These are phyloP conservation scores for Salvelinus sp. DNA, from an alignment of 2,113 vertebrate species.

Conservation along the genomic window DNA sequence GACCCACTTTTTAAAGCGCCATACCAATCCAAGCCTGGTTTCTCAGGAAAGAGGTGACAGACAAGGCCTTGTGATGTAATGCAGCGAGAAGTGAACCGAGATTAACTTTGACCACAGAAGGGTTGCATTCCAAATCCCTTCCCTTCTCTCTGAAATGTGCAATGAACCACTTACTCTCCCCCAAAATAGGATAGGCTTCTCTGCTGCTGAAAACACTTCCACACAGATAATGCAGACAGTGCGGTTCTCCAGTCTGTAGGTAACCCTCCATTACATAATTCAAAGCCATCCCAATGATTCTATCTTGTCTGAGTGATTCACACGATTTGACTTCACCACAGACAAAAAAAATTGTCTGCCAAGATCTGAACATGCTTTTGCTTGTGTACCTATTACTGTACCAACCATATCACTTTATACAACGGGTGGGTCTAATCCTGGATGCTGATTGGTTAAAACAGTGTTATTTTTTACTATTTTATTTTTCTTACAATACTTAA, in stretches of 20 bases:
- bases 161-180: neutral
- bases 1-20: neutral
- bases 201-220: neutral
- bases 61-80: slow-evolving; percentile 6
- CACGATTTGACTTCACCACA: neutral
- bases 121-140: neutral
- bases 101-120: neutral
- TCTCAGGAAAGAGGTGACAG: neutral
- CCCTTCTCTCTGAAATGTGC: no score
- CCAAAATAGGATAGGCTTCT: neutral
- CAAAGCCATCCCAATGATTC: neutral
- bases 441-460: no score
- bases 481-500: no score
- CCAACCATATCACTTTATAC: no score
- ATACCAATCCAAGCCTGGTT: neutral
- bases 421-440: no score
- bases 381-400: no score
- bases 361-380: no score
- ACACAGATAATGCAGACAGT: neutral
- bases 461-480: no score
- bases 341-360: no score
- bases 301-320: neutral
- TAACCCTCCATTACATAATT: neutral
- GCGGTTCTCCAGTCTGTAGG: neutral
- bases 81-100: neutral